A percentile compares a stretch with the other conserved stretches of the same genome.
These are phyloP conservation scores for Gyps fulvus DNA, from an alignment of 2,113 vertebrate species.

Conservation along the genomic window DNA sequence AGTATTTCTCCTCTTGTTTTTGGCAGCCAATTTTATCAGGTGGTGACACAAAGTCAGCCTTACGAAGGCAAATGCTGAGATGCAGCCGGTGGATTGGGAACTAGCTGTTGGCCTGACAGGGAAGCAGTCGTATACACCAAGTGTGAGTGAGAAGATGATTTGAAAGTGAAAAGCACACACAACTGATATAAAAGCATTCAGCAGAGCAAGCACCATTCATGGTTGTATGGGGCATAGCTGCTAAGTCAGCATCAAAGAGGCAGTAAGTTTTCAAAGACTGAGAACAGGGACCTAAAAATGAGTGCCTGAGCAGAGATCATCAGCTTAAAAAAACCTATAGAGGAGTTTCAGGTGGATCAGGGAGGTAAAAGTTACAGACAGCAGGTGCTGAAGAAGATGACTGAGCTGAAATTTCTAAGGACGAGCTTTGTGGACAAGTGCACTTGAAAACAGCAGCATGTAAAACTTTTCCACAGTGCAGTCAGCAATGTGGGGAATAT, in stretches of 20 bases:
- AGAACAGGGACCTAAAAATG: not conserved
- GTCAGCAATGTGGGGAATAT: not conserved
- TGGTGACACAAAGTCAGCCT: not conserved
- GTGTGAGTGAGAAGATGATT: not conserved
- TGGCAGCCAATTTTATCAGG: not conserved
- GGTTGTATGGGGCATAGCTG: not conserved
- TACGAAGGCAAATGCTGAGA: not conserved
- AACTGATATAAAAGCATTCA: not conserved
- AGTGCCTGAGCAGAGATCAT: not conserved
- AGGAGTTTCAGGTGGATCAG: not conserved
- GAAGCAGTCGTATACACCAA: not conserved
- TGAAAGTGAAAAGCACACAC: not conserved
- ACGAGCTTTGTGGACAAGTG: not conserved
- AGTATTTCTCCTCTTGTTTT: not conserved
- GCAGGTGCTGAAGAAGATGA: not conserved
- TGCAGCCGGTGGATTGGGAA: not conserved
- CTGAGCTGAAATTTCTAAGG: not conserved
- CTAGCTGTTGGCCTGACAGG: not conserved
- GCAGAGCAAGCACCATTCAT: not conserved
- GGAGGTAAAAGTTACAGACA: not conserved
- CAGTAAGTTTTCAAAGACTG: not conserved
- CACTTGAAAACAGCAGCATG: rapidly evolving
- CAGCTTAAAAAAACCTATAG: not conserved
- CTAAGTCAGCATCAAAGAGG: not conserved
- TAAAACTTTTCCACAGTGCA: not conserved